Base-by-base conservation (phyloP, 2,888 invertebrate species). In the Boloria euphrosyne region DNA sequence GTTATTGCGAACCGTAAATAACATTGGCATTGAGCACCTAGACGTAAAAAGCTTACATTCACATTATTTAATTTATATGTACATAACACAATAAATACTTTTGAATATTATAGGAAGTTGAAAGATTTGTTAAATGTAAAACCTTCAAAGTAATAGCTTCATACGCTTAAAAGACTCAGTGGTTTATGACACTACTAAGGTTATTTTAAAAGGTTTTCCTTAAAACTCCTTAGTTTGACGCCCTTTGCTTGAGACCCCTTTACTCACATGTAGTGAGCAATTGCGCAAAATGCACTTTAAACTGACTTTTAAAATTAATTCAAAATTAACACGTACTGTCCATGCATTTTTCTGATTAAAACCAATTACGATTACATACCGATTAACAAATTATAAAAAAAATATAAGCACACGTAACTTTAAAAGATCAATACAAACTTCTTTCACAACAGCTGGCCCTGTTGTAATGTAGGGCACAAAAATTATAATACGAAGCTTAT, bases 21-120 rank as follows among this genome's bases (percentile, higher is more conserved):
- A 62, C 43, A 50, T 49, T 63, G 62, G 53, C 62, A 63, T 55
- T 63, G 54, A 49, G 22, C 22, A 38, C 27, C 47, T 16, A 49
- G 4, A 59, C 49, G 47, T n/a, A 38, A 46, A 54, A 7, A 22
- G 1, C 14, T 31, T 1, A 38, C 31, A 38, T 38, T 38, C 31
- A 38, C 10, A 38, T 38, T 38, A 38, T 38, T 10, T 10, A 38
- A 10, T 38, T 38, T 38, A 38, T 38, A 38, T 38, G 2, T 10
- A 38, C 2, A 53, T 31, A 38, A 54, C 6, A 54, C 13, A 43
- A 18, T 43, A 43, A 43, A 43, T 43, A 14, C 13, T 14, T n/a
- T 22, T 57, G n/a, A 16, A 22, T 57, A 22, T 57, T 17, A 57
- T 14, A 44, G 55, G 44, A 57, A 57, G 55, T 57, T 22, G 3